phyloP scores from a whole-genome alignment of 2,797 vertebrate species.

The Pseudocheirus occidentalis region DNA sequence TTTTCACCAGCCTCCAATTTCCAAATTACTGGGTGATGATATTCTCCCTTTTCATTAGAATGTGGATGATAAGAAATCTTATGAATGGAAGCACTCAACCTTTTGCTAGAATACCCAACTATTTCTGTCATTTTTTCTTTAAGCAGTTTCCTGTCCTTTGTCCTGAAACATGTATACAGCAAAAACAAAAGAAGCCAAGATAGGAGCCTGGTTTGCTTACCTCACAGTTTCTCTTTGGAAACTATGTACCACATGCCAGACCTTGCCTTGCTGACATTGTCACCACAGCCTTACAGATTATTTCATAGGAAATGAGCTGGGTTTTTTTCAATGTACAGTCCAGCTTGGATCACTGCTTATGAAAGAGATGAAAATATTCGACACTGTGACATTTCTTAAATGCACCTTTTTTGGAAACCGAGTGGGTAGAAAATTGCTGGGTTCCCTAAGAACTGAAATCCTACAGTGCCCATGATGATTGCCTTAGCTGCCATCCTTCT shows the following conservation, averaged over 20 bases:
- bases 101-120: background rate
- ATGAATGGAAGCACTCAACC: background rate
- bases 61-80: background rate
- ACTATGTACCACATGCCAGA: background rate
- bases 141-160: background rate
- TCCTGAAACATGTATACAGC: background rate
- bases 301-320: background rate
- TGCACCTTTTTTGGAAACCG: constrained; percentile 62
- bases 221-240: background rate
- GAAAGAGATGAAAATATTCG: constrained; percentile 34
- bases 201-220: background rate
- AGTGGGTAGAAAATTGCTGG: constrained; percentile 71
- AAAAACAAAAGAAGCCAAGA: background rate
- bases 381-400: constrained; percentile 53
- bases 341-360: background rate
- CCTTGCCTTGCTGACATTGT: background rate
- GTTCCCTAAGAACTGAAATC: constrained; percentile 49
- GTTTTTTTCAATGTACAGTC: background rate
- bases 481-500: constrained; percentile 1
- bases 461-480: background rate
- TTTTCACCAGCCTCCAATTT: background rate
- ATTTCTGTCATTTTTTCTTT: background rate
- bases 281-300: background rate
- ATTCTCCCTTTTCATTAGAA: background rate
- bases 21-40: background rate